A percentile compares a stretch with the other conserved stretches of the same genome.
These are phyloP conservation scores for Orussus abietinus DNA, from an alignment of 1,140 invertebrate species.

Conservation along the genomic window DNA sequence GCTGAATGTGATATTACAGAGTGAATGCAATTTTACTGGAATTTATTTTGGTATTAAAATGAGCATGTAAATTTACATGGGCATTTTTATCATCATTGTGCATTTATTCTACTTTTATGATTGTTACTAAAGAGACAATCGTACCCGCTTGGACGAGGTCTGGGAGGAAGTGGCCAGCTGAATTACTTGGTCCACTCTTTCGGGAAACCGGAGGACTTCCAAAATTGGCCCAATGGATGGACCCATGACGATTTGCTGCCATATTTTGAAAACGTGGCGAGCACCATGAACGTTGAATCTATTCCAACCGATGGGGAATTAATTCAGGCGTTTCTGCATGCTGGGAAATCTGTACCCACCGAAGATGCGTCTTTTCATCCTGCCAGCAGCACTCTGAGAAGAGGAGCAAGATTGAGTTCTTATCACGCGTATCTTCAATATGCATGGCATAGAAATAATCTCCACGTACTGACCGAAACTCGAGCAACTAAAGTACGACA, in stretches of 20 bases:
- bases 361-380: constrained; percentile 46
- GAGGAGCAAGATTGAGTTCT: constrained; percentile 67
- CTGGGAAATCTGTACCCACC: constrained; percentile 33
- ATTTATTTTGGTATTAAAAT: too few species aligned
- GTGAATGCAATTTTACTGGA: too few species aligned
- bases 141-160: constrained; percentile 64
- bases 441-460: constrained; percentile 62
- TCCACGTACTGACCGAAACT: constrained; percentile 67
- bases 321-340: constrained; percentile 28
- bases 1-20: too few species aligned
- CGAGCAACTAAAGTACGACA: constrained; percentile 56
- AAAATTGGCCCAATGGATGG: constrained; percentile 61
- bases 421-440: constrained; percentile 65
- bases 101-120: too few species aligned
- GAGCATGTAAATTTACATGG: too few species aligned
- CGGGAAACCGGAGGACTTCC: constrained; percentile 59
- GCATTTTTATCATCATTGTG: too few species aligned
- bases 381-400: constrained; percentile 58
- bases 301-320: constrained; percentile 48
- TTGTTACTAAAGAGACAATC: constrained; percentile 63
- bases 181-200: constrained; percentile 67
- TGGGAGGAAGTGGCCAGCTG: constrained; percentile 68
- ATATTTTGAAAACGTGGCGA: constrained; percentile 52
- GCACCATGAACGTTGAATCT: constrained; percentile 50
- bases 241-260: constrained; percentile 52